Evolutionary conservation across 2,888 invertebrate genomes (phyloP).

Genomic region (Drosophila meridionalis): DNA sequence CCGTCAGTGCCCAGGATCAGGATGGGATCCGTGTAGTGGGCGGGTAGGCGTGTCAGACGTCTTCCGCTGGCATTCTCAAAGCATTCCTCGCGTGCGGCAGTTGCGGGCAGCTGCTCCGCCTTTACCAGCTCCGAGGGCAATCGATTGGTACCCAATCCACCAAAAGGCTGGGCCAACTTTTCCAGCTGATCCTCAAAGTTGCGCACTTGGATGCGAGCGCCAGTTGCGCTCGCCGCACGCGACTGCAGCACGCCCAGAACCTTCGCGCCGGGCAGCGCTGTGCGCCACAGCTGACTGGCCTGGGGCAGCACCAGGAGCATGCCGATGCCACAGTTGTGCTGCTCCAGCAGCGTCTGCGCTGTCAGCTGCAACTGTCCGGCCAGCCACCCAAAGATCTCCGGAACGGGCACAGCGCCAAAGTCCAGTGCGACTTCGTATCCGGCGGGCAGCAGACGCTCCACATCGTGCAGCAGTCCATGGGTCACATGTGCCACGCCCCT

Average conservation of each 20-base stretch:
- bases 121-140: constrained; percentile 51
- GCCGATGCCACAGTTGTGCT: constrained; percentile 98
- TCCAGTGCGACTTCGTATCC: constrained; percentile 89
- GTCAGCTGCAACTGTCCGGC: constrained; percentile 90
- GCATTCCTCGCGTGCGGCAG: constrained; percentile 66
- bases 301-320: constrained; percentile 91
- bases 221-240: background rate
- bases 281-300: constrained; percentile 85
- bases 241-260: constrained; percentile 86
- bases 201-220: constrained; percentile 86
- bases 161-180: constrained; percentile 81
- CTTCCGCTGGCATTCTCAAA: constrained; percentile 72
- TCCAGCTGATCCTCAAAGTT: constrained; percentile 90
- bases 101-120: constrained; percentile 20
- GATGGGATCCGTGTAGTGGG: constrained; percentile 89
- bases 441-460: constrained; percentile 92
- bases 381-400: constrained; percentile 95
- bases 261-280: constrained; percentile 84
- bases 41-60: constrained; percentile 83
- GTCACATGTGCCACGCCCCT: constrained; percentile 97
- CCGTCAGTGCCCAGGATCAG: constrained; percentile 98
- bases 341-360: constrained; percentile 92
- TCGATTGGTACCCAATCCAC: constrained; percentile 55
- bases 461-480: constrained; percentile 95
- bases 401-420: constrained; percentile 90